A percentile compares a stretch with the other conserved stretches of the same genome.
Evolutionary conservation across 1,140 invertebrate species (phyloP).

Genomic region (Drosophila parvula): DNA sequence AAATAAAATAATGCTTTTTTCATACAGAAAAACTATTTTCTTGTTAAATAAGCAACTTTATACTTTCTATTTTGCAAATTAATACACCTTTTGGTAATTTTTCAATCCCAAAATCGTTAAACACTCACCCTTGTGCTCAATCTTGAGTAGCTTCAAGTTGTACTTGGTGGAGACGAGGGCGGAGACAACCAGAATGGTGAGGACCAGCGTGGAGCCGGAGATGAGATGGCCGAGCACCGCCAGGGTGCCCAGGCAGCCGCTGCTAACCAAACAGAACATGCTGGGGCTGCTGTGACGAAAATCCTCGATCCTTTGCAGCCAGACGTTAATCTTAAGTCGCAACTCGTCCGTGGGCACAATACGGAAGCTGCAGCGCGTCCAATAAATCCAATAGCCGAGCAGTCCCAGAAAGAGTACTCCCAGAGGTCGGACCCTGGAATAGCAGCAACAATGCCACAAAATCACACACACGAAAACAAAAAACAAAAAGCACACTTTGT

Average conservation of each 20-base stretch:
- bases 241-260: constrained; percentile 58
- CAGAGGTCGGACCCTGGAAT: constrained; percentile 71
- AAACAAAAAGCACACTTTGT: background rate
- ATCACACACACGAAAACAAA: constrained; percentile 1
- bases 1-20: too few relatives aligned
- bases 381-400: constrained; percentile 75
- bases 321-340: constrained; percentile 48
- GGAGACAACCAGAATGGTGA: constrained; percentile 64
- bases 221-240: constrained; percentile 76
- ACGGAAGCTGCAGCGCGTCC: constrained; percentile 73
- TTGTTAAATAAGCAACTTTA: too few relatives aligned
- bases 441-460: background rate
- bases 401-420: constrained; percentile 70
- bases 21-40: too few relatives aligned
- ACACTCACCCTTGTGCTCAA: constrained; percentile 66
- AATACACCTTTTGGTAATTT: background rate
- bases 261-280: constrained; percentile 70
- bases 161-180: constrained; percentile 72
- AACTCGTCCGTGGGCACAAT: constrained; percentile 72
- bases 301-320: constrained; percentile 42
- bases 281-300: constrained; percentile 60
- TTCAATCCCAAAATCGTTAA: too few relatives aligned
- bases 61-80: too few relatives aligned
- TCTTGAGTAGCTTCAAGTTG: constrained; percentile 73
- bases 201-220: constrained; percentile 70